A percentile compares a stretch with the other conserved stretches of the same genome.
Conservation (phyloP, 37 sponge, comb jelly and placozoan genomes). For the Cliona cf. orientalis region DNA sequence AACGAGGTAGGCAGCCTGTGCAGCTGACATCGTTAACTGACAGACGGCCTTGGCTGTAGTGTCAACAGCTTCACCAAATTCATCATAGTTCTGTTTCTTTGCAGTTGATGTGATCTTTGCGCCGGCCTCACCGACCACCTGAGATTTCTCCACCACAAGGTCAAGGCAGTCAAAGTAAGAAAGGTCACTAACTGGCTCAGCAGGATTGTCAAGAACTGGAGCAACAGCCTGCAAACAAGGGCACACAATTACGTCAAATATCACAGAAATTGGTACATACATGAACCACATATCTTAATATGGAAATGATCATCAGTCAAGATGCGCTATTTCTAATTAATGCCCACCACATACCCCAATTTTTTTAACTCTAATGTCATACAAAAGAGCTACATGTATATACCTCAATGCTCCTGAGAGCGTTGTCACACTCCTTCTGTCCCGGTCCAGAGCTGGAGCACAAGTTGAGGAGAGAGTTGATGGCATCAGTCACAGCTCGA, state of each 20-base stretch:
- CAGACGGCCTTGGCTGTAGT: conserved; percentile 70
- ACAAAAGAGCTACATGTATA: background rate
- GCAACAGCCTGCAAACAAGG: conserved; percentile 63
- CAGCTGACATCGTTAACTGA: conserved; percentile 72
- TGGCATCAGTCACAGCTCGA: conserved; percentile 93
- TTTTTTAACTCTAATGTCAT: no score
- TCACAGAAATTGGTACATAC: no score
- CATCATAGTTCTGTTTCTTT: conserved; percentile 68
- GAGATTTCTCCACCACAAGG: conserved; percentile 86
- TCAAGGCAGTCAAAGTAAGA: conserved; percentile 98
- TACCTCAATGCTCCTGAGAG: conserved; percentile 94
- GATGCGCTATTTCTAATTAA: no score
- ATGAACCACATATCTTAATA: no score
- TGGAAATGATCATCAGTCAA: no score
- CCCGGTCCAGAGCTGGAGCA: conserved; percentile 94
- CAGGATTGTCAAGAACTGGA: conserved; percentile 81
- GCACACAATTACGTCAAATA: background rate
- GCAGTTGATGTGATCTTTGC: conserved; percentile 68
- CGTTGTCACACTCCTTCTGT: conserved; percentile 98
- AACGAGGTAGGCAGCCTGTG: conserved; percentile 94
- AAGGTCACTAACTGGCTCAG: conserved; percentile 89
- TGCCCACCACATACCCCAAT: no score
- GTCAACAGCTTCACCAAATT: conserved; percentile 71
- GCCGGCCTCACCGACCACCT: conserved; percentile 77
- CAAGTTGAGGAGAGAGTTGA: conserved; percentile 90